These are phyloP conservation scores for Ivindomyrus marchei DNA, from an alignment of 2,113 vertebrate genomes.

Conservation along the genomic window DNA sequence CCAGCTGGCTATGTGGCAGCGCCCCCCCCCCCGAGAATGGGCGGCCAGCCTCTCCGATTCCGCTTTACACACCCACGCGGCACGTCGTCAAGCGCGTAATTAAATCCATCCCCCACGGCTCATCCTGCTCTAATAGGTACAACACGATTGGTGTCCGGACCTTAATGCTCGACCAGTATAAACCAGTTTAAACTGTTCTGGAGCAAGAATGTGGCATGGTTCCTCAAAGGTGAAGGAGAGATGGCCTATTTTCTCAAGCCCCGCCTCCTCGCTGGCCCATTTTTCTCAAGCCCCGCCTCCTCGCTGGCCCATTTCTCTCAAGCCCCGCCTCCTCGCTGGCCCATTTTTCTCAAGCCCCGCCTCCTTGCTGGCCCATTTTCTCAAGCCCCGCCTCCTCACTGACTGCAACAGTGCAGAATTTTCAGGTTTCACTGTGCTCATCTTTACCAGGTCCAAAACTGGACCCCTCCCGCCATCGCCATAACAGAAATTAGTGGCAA, in stretches of 20 bases:
- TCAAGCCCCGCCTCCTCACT: background rate
- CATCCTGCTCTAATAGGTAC: background rate
- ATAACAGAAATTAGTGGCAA: background rate
- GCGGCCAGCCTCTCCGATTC: background rate
- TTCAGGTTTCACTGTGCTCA: background rate
- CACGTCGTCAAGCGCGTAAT: constrained; percentile 5
- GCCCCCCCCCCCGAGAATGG: background rate
- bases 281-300: background rate
- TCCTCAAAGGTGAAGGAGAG: background rate
- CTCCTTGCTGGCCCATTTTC: no score
- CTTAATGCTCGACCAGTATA: background rate
- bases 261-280: background rate
- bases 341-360: background rate
- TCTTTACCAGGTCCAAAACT: background rate
- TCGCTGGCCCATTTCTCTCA: background rate
- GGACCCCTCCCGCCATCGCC: background rate
- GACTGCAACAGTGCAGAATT: background rate
- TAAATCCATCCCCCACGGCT: background rate
- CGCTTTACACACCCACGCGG: background rate
- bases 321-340: background rate
- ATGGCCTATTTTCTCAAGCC: background rate
- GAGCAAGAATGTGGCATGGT: background rate
- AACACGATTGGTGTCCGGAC: background rate
- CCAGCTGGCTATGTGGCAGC: background rate
- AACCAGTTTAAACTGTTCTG: background rate